Evolutionary conservation across 2,888 invertebrate species (phyloP), one percentile per base, ranked within the genome.

Genomic region (Helicoverpa assulta): DNA sequence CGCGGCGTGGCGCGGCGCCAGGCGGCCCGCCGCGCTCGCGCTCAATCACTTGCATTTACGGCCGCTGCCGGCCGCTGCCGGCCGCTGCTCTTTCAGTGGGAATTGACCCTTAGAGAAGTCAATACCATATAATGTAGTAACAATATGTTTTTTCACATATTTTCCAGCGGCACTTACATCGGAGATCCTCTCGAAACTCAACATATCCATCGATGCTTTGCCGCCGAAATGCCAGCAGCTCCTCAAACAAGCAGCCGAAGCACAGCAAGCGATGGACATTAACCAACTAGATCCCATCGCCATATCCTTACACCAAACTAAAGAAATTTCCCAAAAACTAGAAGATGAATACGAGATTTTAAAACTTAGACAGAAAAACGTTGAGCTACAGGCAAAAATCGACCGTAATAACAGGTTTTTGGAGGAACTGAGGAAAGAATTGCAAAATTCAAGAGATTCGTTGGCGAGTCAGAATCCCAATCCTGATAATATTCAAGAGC

Each of bases 311-410:
- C 85, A 87, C 19, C 90, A 91, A 26, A 86, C 92, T 0, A 89
- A 83, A 47, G 88, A 91, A 52, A 57, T 88, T 3, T 76, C 89
- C 0, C 85, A 89, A n/a, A 86, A 88, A 59, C 66, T 95, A 0
- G 86, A 91, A 64, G 89, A 93, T 0, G 94, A 95, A 53, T 94
- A 94, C 63, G 90, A 93, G 65, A 88, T 94, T 26, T 73, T 96
- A 0, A 91, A 92, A 67, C 67, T 95, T 10, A 89, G 89, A 51
- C 95, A 95, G 75, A 92, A 91, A 40, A 93, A 94, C 66, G 72
- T 80, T 0, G 86, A 90, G 70, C 63, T 95, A 19, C 93, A 95
- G 86, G 76, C 67, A 19, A 91, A 90, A 85, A 94, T 95, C 51
- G 90, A 93, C 60, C 87, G 92, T 57, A 95, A 95, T 76, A 89